A percentile compares a stretch with the other conserved stretches of the same genome.
Conservation (phyloP, 2,888 invertebrate species). For the Philaethria dido region DNA sequence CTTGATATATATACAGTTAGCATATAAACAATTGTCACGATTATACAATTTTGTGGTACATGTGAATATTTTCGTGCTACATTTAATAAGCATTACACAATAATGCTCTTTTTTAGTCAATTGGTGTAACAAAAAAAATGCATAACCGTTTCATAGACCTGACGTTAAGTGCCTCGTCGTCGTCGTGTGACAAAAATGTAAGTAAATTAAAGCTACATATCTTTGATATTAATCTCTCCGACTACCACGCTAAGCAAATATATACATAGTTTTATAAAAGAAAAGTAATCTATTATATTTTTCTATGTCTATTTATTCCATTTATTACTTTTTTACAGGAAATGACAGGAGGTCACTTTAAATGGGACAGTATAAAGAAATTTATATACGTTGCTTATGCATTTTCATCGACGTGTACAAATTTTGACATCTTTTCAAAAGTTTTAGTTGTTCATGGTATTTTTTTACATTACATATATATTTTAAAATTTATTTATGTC, state of each 20-base stretch:
- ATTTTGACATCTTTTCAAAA: conserved; percentile 64
- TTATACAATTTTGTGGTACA: too few species aligned
- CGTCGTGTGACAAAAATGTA: conserved; percentile 15
- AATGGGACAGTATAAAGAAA: conserved; percentile 60
- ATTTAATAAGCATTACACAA: neutral
- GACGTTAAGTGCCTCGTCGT: conserved; percentile 2
- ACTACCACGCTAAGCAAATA: too few species aligned
- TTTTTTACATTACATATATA: neutral
- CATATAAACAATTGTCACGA: too few species aligned
- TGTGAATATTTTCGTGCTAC: too few species aligned
- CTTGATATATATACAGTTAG: too few species aligned
- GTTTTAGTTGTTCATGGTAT: conserved; percentile 54
- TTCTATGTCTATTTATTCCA: neutral
- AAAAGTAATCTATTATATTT: too few species aligned
- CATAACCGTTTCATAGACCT: neutral
- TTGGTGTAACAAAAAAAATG: conserved; percentile 3
- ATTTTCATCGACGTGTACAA: conserved; percentile 52
- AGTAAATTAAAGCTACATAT: neutral
- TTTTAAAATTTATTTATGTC: neutral
- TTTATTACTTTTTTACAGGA: conserved; percentile 42
- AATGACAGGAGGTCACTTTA: conserved; percentile 49
- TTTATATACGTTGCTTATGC: conserved; percentile 58
- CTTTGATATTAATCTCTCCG: too few species aligned
- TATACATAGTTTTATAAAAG: too few species aligned
- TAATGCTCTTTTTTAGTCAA: neutral